Percentiles rank a stretch among this genome's conserved stretches.
phyloP scores from a whole-genome alignment of 2,113 vertebrate genomes.

The Amblyopsis rosae region DNA sequence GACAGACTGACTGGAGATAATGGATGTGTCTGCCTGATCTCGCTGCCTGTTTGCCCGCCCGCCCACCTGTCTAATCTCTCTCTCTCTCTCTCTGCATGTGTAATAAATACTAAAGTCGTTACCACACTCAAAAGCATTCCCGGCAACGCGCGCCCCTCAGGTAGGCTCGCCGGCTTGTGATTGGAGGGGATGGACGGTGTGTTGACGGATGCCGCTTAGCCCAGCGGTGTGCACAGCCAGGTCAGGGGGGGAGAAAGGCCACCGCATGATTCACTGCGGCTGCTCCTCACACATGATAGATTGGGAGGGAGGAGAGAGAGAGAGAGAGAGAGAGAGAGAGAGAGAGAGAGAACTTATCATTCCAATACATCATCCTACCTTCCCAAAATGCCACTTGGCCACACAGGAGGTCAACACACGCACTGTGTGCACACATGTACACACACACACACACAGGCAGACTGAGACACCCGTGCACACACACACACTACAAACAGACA shows the following conservation, averaged over 20 bases:
- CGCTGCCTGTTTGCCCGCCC: not conserved
- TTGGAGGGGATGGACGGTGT: not conserved
- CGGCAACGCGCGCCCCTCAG: not conserved
- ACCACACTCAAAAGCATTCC: not conserved
- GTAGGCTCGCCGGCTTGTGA: not conserved
- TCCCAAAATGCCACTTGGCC: slow-evolving; percentile 2
- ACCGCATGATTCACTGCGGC: slow-evolving; percentile 48
- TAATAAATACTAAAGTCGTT: too few relatives aligned
- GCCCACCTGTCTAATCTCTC: not conserved
- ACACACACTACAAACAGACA: slow-evolving; percentile 14
- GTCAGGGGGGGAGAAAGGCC: slow-evolving; percentile 53
- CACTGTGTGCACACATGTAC: slow-evolving; percentile 6
- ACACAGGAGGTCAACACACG: not conserved
- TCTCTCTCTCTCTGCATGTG: not conserved
- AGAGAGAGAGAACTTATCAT: slow-evolving; percentile 13
- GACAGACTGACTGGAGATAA: not conserved
- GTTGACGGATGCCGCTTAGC: slow-evolving; percentile 45
- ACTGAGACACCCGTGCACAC: slow-evolving; percentile 1
- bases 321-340: too few relatives aligned
- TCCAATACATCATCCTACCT: slow-evolving; percentile 12
- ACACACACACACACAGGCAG: not conserved
- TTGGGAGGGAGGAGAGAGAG: too few relatives aligned
- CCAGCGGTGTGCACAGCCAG: slow-evolving; percentile 40
- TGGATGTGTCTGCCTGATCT: not conserved
- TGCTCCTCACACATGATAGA: slow-evolving; percentile 12